phyloP scores from a whole-genome alignment of 2,888 invertebrate genomes.

The Megaustenia siamemsis region DNA sequence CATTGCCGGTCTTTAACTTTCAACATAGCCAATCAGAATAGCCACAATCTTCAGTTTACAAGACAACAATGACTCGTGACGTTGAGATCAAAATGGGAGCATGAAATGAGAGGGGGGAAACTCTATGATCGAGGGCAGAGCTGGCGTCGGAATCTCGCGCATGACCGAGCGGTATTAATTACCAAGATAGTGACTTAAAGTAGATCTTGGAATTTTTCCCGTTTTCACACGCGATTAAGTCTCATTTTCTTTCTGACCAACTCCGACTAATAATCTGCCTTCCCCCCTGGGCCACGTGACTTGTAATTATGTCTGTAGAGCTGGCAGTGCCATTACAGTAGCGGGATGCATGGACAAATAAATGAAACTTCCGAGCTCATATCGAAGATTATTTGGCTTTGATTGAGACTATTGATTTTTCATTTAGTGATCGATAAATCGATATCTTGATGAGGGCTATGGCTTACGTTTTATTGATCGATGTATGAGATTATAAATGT shows the following conservation, averaged over 20 bases:
- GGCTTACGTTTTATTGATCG: no score
- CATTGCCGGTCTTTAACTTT: no score
- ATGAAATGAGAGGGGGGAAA: not conserved
- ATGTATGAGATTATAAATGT: no score
- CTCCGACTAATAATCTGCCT: conserved; percentile 27
- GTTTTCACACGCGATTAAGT: conserved; percentile 26
- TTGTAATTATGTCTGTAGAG: conserved; percentile 11
- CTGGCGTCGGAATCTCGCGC: conserved; percentile 31
- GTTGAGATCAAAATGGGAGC: no score
- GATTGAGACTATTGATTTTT: not conserved
- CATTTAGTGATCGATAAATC: not conserved
- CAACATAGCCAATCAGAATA: conserved; percentile 19
- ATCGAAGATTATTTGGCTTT: not conserved
- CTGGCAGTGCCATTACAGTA: not conserved
- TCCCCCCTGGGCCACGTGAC: conserved; percentile 38
- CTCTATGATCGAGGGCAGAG: conserved; percentile 13
- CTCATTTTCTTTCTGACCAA: conserved; percentile 39
- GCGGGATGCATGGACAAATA: not conserved
- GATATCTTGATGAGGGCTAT: not conserved
- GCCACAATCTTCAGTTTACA: not conserved
- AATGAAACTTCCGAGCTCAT: not conserved
- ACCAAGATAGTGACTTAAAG: conserved; percentile 26
- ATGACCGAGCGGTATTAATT: conserved; percentile 37
- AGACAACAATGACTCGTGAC: not conserved
- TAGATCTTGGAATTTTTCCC: conserved; percentile 33